A percentile compares a stretch with the other conserved stretches of the same genome.
phyloP scores from a whole-genome alignment of 2,888 invertebrate genomes.

The Apomyelois bistriatella region DNA sequence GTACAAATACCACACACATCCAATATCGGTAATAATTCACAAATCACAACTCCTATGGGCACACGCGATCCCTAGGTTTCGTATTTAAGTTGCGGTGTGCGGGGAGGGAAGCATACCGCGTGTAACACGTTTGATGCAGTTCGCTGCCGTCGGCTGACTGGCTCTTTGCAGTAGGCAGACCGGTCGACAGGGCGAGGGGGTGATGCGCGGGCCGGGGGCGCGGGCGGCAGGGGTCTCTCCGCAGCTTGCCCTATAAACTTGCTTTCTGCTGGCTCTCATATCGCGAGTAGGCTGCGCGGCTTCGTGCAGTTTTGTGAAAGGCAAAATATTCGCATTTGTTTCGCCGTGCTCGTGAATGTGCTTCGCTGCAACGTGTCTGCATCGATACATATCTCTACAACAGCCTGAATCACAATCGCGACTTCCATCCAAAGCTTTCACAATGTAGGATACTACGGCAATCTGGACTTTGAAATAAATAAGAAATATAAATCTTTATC shows the following conservation, averaged over 20 bases:
- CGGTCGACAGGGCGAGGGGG: conserved; percentile 26
- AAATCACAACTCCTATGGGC: conserved; percentile 28
- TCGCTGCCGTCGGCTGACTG: conserved; percentile 48
- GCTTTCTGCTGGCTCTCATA: conserved; percentile 56
- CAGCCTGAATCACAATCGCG: background rate
- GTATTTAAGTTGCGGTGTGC: conserved; percentile 37
- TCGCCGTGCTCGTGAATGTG: conserved; percentile 28
- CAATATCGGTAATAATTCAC: conserved; percentile 33
- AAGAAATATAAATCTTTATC: too few species aligned
- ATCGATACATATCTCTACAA: conserved; percentile 21
- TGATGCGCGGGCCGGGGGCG: conserved; percentile 21
- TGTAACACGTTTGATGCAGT: conserved; percentile 12
- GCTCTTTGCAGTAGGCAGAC: conserved; percentile 32
- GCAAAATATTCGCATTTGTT: conserved; percentile 43
- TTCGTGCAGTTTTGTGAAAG: conserved; percentile 63
- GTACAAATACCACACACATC: conserved; percentile 24
- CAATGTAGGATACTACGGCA: background rate
- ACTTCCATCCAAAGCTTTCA: background rate
- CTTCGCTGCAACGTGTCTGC: conserved; percentile 27
- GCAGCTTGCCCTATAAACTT: conserved; percentile 63
- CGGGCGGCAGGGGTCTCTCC: conserved; percentile 31
- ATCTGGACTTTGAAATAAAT: too few species aligned
- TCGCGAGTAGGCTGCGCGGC: conserved; percentile 46
- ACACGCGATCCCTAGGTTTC: conserved; percentile 36
- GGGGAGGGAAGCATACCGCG: conserved; percentile 24